A percentile compares a stretch with the other conserved stretches of the same genome.
These are phyloP conservation scores for Camponotus floridanus DNA, from an alignment of 1,140 invertebrate genomes.

Conservation along the genomic window DNA sequence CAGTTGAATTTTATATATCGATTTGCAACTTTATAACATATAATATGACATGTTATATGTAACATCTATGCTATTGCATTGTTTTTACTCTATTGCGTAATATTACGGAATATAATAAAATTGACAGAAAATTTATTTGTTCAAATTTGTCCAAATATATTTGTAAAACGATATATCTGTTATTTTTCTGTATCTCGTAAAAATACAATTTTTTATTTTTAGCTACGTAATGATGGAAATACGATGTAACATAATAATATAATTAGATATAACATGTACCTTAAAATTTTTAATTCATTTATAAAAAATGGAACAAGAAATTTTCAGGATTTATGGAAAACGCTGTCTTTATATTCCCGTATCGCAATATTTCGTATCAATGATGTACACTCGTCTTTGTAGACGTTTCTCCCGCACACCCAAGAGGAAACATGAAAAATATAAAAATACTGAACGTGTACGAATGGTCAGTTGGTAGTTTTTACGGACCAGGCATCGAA, in stretches of 20 bases:
- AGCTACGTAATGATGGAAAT: not conserved
- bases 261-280: not conserved
- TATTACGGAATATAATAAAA: not conserved
- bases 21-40: not conserved
- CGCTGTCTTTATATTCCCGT: not conserved
- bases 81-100: not conserved
- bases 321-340: not conserved
- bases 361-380: slow-evolving; percentile 9
- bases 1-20: not conserved
- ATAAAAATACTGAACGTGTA: slow-evolving; percentile 57
- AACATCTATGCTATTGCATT: not conserved
- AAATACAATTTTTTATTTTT: not conserved
- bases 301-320: slow-evolving; percentile 4
- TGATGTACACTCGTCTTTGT: slow-evolving; percentile 33
- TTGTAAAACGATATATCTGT: not conserved
- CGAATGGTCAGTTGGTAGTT: slow-evolving; percentile 62
- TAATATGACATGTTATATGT: not conserved
- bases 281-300: not conserved
- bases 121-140: not conserved
- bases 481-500: slow-evolving; percentile 62
- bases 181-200: not conserved
- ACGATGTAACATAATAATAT: not conserved
- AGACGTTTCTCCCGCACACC: not conserved
- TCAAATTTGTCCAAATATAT: not conserved
- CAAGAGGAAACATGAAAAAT: slow-evolving; percentile 56